Evolutionary conservation across 2,113 vertebrate species (phyloP).

Genomic region (Syrrhaptes paradoxus): DNA sequence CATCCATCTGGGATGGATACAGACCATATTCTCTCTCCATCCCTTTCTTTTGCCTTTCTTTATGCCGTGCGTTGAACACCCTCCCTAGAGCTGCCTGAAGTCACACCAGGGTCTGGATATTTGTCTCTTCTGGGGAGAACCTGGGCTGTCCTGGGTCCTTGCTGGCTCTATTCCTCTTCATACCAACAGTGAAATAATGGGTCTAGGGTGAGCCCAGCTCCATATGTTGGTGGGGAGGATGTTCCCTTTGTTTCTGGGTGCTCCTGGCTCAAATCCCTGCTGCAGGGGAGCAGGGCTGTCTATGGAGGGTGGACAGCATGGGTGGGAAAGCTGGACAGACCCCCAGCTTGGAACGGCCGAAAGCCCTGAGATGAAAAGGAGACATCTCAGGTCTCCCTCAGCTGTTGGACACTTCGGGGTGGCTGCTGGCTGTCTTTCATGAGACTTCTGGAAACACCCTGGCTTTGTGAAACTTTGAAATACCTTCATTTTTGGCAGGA

Average conservation of each 20-base stretch:
- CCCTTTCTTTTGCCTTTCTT: not conserved
- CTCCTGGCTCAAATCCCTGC: not conserved
- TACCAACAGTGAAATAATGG: not conserved
- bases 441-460: constrained; percentile 44
- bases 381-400: not conserved
- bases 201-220: not conserved
- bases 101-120: not conserved
- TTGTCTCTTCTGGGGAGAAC: not conserved
- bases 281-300: not conserved
- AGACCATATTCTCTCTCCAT: not conserved
- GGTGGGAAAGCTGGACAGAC: not conserved
- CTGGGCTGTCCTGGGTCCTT: not conserved
- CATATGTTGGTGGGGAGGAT: not conserved
- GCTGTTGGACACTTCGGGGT: not conserved
- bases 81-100: not conserved
- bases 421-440: constrained; percentile 32
- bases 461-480: constrained; percentile 48
- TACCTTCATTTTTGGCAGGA: constrained; percentile 52
- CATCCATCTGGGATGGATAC: not conserved
- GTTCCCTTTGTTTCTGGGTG: not conserved
- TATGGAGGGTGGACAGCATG: not conserved
- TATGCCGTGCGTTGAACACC: accelerated
- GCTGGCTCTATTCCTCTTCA: not conserved
- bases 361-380: not conserved
- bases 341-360: not conserved